Evolutionary conservation across 2,888 invertebrate genomes (phyloP).

Genomic region (Cataglyphis altisquamis): DNA sequence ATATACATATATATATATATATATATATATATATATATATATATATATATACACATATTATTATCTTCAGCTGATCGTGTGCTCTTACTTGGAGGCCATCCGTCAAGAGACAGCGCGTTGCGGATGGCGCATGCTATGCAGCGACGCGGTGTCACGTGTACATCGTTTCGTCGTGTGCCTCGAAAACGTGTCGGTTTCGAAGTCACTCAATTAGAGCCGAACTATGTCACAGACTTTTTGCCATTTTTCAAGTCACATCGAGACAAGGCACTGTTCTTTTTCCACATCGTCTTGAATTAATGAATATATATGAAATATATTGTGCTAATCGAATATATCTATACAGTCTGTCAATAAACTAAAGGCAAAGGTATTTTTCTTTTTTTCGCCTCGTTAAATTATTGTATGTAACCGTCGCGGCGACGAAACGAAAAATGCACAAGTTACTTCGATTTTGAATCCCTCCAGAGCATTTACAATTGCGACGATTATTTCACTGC

Average conservation of each 20-base stretch:
- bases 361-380: too few species aligned
- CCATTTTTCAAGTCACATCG: not conserved
- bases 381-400: not conserved
- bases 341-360: not conserved
- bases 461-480: conserved; percentile 9
- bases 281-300: not conserved
- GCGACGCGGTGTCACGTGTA: not conserved
- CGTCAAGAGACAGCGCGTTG: not conserved
- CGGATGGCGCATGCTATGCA: not conserved
- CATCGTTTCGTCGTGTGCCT: not conserved
- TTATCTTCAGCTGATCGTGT: not conserved
- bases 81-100: not conserved
- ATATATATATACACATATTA: too few species aligned
- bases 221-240: not conserved
- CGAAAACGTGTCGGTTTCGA: not conserved
- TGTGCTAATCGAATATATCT: not conserved
- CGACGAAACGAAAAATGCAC: conserved; percentile 9
- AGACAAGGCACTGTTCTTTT: not conserved
- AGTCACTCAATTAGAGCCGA: not conserved
- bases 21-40: not conserved
- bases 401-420: not conserved
- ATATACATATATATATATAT: not conserved
- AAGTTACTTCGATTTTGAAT: not conserved
- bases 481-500: not conserved
- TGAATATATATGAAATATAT: not conserved